A percentile compares a stretch with the other conserved stretches of the same genome.
These are phyloP conservation scores for Seladonia tumulorum DNA, from an alignment of 2,888 invertebrate species.

Conservation along the genomic window DNA sequence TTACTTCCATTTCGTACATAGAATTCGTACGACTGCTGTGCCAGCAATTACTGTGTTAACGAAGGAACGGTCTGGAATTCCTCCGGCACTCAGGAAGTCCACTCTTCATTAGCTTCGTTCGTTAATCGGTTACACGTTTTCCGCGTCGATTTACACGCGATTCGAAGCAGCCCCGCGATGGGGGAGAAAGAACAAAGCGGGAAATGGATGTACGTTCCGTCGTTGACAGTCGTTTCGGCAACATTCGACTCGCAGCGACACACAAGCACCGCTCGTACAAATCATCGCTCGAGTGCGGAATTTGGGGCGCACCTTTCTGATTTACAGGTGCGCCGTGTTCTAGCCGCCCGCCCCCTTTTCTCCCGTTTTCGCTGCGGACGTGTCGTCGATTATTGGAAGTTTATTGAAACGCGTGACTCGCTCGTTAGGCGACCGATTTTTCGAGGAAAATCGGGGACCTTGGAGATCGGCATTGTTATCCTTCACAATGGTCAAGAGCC, in stretches of 20 bases:
- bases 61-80: background rate
- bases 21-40: background rate
- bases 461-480: background rate
- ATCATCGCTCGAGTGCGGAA: slow-evolving; percentile 31
- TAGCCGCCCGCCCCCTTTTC: background rate
- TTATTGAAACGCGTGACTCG: slow-evolving; percentile 33
- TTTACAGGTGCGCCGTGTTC: slow-evolving; percentile 34
- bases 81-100: slow-evolving; percentile 17
- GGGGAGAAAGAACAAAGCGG: background rate
- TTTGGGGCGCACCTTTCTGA: slow-evolving; percentile 39
- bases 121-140: slow-evolving; percentile 44
- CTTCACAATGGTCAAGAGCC: fast-evolving
- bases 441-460: background rate
- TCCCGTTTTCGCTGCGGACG: background rate
- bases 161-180: background rate
- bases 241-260: slow-evolving; percentile 50
- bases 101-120: slow-evolving; percentile 39
- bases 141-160: slow-evolving; percentile 36
- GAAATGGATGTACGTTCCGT: slow-evolving; percentile 56
- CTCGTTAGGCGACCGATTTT: background rate
- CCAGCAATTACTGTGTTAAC: background rate
- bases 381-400: slow-evolving; percentile 45
- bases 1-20: background rate
- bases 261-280: slow-evolving; percentile 35
- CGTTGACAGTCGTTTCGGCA: slow-evolving; percentile 49